These are phyloP conservation scores for Lepus oiostolus DNA, from an alignment of 2,797 vertebrate species.

Conservation along the genomic window DNA sequence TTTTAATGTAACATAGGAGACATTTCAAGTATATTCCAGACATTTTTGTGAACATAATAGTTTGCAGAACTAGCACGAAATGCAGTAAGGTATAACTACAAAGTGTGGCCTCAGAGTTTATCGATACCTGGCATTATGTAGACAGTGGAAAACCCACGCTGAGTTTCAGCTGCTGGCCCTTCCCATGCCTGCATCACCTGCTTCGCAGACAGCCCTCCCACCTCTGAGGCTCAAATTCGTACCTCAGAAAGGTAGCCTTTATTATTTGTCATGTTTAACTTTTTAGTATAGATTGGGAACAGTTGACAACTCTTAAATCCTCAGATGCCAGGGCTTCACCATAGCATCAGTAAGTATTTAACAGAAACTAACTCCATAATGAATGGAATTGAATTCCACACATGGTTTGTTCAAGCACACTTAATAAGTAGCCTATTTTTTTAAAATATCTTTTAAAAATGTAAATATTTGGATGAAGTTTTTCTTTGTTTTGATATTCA, in stretches of 20 bases:
- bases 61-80: constrained; percentile 51
- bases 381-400: constrained; percentile 84
- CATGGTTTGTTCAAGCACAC: constrained; percentile 85
- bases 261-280: not conserved
- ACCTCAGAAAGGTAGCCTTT: not conserved
- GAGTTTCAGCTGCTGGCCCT: not conserved
- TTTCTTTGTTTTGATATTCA: constrained; percentile 73
- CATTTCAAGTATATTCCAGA: constrained; percentile 43
- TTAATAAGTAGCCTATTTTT: constrained; percentile 82
- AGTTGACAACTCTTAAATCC: constrained; percentile 24
- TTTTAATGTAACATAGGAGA: constrained; percentile 64
- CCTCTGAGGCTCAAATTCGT: not conserved
- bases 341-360: constrained; percentile 71
- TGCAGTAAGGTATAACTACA: constrained; percentile 27
- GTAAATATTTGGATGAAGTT: constrained; percentile 79
- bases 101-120: not conserved
- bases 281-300: constrained; percentile 59
- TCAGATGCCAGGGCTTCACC: constrained; percentile 60
- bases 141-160: not conserved
- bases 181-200: not conserved
- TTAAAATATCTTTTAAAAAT: constrained; percentile 65
- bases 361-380: constrained; percentile 77
- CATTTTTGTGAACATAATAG: constrained; percentile 54
- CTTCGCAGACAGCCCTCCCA: not conserved
- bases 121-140: not conserved